phyloP scores from a whole-genome alignment of 2,113 vertebrate genomes.

The Ceyx cyanopectus region DNA sequence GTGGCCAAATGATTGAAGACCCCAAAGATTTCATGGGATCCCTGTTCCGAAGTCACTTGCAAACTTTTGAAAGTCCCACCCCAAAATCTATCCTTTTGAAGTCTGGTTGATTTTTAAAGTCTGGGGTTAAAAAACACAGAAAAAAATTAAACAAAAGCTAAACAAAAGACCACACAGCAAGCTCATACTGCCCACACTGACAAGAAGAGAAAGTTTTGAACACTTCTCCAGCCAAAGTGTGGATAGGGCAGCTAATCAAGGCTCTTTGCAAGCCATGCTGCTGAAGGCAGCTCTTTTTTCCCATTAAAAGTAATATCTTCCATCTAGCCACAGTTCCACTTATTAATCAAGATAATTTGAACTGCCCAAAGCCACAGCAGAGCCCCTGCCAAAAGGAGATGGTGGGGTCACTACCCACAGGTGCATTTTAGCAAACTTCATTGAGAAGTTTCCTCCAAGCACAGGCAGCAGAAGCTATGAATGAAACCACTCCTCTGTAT shows the following conservation, averaged over 20 bases:
- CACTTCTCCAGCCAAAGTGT: accelerated
- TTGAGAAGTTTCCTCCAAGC: background rate
- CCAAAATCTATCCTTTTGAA: background rate
- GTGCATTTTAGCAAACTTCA: background rate
- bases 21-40: background rate
- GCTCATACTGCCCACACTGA: background rate
- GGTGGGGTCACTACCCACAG: background rate
- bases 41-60: background rate
- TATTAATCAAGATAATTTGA: background rate
- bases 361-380: background rate
- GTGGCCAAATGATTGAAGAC: background rate
- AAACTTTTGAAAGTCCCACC: constrained; percentile 16
- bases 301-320: background rate
- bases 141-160: background rate
- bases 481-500: background rate
- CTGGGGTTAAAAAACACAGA: background rate
- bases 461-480: background rate
- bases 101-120: background rate
- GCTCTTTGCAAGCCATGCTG: background rate
- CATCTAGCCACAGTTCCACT: background rate
- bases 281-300: background rate
- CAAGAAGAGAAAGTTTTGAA: background rate
- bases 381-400: background rate
- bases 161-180: background rate
- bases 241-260: background rate